Conservation (phyloP, 2,888 invertebrate species). For the Tenthredo distinguenda region DNA sequence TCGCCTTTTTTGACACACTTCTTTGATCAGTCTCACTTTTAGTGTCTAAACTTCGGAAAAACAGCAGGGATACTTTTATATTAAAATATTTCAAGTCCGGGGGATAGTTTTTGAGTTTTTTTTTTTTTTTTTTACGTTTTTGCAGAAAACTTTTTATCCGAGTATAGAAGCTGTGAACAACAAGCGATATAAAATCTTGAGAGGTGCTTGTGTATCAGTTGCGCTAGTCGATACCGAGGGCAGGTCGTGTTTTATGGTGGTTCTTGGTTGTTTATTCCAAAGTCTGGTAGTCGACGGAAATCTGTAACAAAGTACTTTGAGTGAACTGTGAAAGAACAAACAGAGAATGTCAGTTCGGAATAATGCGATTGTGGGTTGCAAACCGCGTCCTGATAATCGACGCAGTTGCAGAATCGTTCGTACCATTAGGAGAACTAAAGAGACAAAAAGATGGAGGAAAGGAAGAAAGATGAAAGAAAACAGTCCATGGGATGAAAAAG, state of each 20-base stretch:
- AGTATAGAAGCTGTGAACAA: conserved; percentile 1
- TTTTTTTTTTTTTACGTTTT: not conserved
- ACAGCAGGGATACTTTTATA: not conserved
- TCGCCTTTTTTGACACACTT: not conserved
- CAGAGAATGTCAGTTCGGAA: not conserved
- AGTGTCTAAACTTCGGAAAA: not conserved
- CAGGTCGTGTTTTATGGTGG: not conserved
- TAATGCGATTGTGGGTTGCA: not conserved
- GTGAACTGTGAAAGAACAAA: not conserved
- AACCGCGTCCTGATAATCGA: not conserved
- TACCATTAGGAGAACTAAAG: not conserved
- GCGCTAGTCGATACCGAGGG: not conserved
- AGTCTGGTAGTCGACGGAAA: not conserved
- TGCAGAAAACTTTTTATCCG: not conserved
- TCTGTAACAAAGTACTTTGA: not conserved
- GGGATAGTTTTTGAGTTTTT: not conserved
- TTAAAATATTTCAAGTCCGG: not conserved
- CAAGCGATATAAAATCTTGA: conserved; percentile 25
- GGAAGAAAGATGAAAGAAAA: not conserved
- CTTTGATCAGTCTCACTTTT: too few species aligned
- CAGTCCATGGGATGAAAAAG: not conserved
- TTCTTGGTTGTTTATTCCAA: not conserved
- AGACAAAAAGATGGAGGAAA: not conserved
- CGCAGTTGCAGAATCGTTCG: not conserved
- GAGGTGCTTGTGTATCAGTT: not conserved